A percentile compares a stretch with the other conserved stretches of the same genome.
phyloP scores from a whole-genome alignment of 2,888 invertebrate species.

The Adineta ricciae region DNA sequence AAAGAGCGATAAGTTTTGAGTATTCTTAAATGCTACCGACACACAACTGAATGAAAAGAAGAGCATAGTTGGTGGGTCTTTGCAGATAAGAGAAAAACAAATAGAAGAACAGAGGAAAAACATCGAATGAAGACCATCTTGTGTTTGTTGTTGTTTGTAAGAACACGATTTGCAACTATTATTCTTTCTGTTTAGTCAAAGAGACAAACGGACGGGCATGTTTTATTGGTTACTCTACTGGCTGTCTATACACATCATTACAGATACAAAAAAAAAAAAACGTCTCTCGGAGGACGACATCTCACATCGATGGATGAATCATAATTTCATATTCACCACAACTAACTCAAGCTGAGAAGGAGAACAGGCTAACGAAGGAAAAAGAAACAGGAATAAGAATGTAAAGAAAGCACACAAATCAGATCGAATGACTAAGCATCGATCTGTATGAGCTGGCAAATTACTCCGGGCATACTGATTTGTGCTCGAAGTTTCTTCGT shows the following conservation, averaged over 20 bases:
- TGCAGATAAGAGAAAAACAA: neutral
- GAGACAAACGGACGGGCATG: neutral
- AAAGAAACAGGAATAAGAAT: too few relatives aligned
- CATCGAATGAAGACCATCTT: neutral
- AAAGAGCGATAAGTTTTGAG: too few relatives aligned
- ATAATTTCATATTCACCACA: too few relatives aligned
- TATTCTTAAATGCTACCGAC: neutral
- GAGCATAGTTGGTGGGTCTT: neutral
- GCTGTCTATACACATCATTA: too few relatives aligned
- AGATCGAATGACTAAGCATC: neutral
- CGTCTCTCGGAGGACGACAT: too few relatives aligned
- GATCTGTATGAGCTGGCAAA: neutral
- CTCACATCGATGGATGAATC: too few relatives aligned
- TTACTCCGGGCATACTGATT: neutral
- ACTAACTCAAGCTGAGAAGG: too few relatives aligned
- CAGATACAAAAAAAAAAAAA: too few relatives aligned
- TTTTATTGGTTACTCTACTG: too few relatives aligned
- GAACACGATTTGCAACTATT: neutral
- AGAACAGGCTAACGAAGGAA: too few relatives aligned
- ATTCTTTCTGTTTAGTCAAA: neutral
- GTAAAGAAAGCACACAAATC: neutral
- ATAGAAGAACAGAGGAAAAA: neutral
- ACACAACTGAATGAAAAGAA: neutral
- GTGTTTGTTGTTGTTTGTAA: neutral
- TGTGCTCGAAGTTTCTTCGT: neutral